phyloP scores from a whole-genome alignment of 2,888 invertebrate species.

The Osmoderma eremita region DNA sequence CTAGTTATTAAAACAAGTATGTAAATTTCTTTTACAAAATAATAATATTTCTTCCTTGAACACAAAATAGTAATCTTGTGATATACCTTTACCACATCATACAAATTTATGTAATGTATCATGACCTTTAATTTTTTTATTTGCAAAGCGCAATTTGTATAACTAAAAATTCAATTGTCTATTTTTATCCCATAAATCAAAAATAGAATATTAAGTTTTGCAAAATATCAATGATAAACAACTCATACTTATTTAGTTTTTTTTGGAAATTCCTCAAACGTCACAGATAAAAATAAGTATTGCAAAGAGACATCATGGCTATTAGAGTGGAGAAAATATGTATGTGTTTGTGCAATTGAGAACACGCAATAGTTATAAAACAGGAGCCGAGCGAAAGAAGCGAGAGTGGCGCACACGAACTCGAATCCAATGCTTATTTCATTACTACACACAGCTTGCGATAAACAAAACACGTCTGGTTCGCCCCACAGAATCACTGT shows the following conservation, averaged over 20 bases:
- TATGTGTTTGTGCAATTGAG: slow-evolving; percentile 1
- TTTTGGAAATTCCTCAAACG: neutral
- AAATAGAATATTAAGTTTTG: too few relatives aligned
- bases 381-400: slow-evolving; percentile 24
- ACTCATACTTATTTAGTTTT: neutral
- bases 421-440: neutral
- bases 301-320: neutral
- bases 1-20: too few relatives aligned
- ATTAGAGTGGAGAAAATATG: slow-evolving; percentile 22
- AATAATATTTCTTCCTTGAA: too few relatives aligned
- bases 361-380: slow-evolving; percentile 29
- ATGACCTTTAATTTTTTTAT: too few relatives aligned
- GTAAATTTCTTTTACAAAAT: too few relatives aligned
- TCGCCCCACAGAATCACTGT: slow-evolving; percentile 13
- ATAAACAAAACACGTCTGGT: slow-evolving; percentile 24
- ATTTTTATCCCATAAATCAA: too few relatives aligned
- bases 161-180: too few relatives aligned
- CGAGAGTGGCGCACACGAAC: slow-evolving; percentile 16
- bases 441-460: slow-evolving; percentile 10
- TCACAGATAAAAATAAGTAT: slow-evolving; percentile 29
- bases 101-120: too few relatives aligned
- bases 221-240: neutral
- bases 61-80: too few relatives aligned
- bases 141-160: too few relatives aligned
- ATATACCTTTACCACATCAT: too few relatives aligned